Conservation (phyloP, 2,797 vertebrate species). For the Brachyrhaphis roseni region DNA sequence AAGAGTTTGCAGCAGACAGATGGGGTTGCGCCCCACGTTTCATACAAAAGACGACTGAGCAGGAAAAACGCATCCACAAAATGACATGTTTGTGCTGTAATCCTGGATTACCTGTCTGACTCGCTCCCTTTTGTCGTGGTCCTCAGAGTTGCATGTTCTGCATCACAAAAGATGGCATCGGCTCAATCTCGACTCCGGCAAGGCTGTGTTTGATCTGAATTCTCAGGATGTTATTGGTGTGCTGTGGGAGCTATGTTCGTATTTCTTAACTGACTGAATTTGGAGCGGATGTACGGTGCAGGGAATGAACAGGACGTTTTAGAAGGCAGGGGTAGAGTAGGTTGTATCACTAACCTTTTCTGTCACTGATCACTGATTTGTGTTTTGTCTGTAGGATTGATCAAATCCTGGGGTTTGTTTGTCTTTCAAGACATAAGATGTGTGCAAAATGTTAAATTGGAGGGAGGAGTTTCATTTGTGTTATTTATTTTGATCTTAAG, state of each 20-base stretch:
- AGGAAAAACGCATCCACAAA: slow-evolving; percentile 52
- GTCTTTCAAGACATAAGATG: not conserved
- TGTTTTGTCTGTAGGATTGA: slow-evolving; percentile 9
- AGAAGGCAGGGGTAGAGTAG: not conserved
- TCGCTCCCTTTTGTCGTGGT: slow-evolving; percentile 24
- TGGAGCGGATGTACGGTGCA: not conserved
- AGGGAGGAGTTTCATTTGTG: not conserved
- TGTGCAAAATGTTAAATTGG: not conserved
- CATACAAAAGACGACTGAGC: slow-evolving; percentile 43
- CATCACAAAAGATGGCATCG: slow-evolving; percentile 51
- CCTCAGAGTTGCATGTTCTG: slow-evolving; percentile 23
- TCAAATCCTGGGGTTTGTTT: slow-evolving; percentile 4
- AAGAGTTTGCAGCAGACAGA: slow-evolving; percentile 63
- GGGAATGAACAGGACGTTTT: not conserved
- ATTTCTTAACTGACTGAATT: slow-evolving; percentile 18
- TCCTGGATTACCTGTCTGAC: slow-evolving; percentile 75
- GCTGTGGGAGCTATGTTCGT: not conserved
- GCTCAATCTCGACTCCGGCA: slow-evolving; percentile 19
- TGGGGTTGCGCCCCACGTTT: slow-evolving; percentile 50
- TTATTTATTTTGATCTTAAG: too few species aligned
- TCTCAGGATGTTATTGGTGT: slow-evolving; percentile 29
- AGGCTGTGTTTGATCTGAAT: slow-evolving; percentile 37
- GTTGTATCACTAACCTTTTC: not conserved
- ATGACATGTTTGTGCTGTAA: slow-evolving; percentile 65
- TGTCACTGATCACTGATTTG: too few species aligned